Evolutionary conservation across 2,888 invertebrate species (phyloP), one percentile per base, ranked within the genome.

Genomic region (Arenicola marina): DNA sequence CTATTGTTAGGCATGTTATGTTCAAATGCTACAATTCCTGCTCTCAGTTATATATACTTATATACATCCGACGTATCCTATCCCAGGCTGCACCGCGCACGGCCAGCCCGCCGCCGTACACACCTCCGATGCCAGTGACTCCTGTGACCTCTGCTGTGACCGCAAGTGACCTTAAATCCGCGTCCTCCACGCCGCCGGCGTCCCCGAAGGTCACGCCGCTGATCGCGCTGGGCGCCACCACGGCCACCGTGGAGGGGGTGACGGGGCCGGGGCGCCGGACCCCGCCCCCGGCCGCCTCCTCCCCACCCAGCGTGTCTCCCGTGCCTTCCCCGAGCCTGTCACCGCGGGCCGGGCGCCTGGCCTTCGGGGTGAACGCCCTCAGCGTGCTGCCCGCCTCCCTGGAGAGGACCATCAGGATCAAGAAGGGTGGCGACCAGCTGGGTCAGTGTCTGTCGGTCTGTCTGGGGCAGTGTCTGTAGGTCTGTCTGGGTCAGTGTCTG

Each of bases 371-470:
- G 4, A 34, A 33, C 21, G 28, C 15, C 26, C 15, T 45, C 43
- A 44, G 24, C 44, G 21, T 44, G 21, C 32, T 51, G 7, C 51
- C 87, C 1, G 67, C 84, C 2, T 85, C 85, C 21, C 79, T 88
- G 29, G 88, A 88, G 76, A 77, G 84, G 66, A 85, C 84, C 67
- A 84, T 88, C 63, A 85, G 84, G 70, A 82, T 88, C 31, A 85
- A 84, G 62, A 87, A 87, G 76, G 87, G 86, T 62, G 82, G 83
- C 45, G 85, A 87, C 58, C 85, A 86, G 29, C 75, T 88, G 60
- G 87, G 87, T 87, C 75, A 75, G 80, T 65, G 11, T n/a, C n/a
- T n/a, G n/a, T n/a, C n/a, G n/a, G n/a, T n/a, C n/a, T n/a, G n/a
- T n/a, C n/a, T n/a, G n/a, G n/a, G n/a, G n/a, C n/a, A n/a, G n/a